phyloP scores from a whole-genome alignment of 2,888 invertebrate genomes.

The Encarsia formosa region DNA sequence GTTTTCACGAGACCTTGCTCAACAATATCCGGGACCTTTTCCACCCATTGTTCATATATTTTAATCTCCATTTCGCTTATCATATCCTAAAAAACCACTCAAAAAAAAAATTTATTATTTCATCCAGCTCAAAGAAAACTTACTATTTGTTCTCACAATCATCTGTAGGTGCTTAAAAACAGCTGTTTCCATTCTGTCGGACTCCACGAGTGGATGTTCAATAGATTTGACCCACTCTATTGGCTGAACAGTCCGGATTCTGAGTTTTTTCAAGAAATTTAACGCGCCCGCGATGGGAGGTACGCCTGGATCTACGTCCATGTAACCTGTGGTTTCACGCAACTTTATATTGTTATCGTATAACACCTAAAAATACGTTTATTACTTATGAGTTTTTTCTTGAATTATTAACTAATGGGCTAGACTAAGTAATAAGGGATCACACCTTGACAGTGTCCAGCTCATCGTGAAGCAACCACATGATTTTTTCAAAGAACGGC shows the following conservation, averaged over 20 bases:
- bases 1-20: conserved; percentile 60
- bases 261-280: conserved; percentile 68
- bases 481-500: conserved; percentile 62
- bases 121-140: not conserved
- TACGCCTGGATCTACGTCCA: conserved; percentile 62
- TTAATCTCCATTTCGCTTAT: conserved; percentile 61
- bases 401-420: not conserved
- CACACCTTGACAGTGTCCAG: conserved; percentile 61
- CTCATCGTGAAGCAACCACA: conserved; percentile 63
- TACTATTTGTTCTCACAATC: conserved; percentile 30
- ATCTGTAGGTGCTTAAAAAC: conserved; percentile 36
- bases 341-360: conserved; percentile 35
- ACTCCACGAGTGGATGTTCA: conserved; percentile 59
- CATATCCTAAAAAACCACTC: conserved; percentile 44
- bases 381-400: too few species aligned
- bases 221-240: conserved; percentile 61
- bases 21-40: conserved; percentile 63
- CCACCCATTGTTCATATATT: conserved; percentile 68
- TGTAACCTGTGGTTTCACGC: conserved; percentile 25
- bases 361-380: conserved; percentile 30
- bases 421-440: not conserved
- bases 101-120: too few species aligned
- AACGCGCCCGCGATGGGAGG: conserved; percentile 74
- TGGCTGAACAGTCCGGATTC: conserved; percentile 57
- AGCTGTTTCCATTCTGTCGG: conserved; percentile 32